phyloP scores from a whole-genome alignment of 2,113 vertebrate genomes.

The Sprattus sprattus region DNA sequence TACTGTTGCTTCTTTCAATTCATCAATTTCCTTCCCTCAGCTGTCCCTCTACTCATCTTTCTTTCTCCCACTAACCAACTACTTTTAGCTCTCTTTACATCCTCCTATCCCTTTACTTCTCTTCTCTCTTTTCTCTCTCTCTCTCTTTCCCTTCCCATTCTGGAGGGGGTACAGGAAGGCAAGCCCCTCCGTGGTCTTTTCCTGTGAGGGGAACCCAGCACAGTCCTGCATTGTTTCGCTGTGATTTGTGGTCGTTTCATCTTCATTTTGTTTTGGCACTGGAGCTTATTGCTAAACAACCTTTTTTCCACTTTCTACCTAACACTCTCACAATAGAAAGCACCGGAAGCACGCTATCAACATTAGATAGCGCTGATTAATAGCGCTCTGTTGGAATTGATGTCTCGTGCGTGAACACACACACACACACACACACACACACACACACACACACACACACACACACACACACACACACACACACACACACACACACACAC shows the following conservation, averaged over 20 bases:
- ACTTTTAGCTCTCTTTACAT: too few species aligned
- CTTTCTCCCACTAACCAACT: too few species aligned
- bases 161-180: conserved; percentile 57
- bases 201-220: conserved; percentile 61
- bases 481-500: too few species aligned
- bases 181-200: conserved; percentile 65
- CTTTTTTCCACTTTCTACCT: conserved; percentile 10
- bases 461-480: too few species aligned
- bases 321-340: conserved; percentile 38
- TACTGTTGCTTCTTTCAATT: too few species aligned
- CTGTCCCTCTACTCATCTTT: too few species aligned
- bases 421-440: too few species aligned
- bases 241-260: conserved; percentile 51
- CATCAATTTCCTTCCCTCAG: too few species aligned
- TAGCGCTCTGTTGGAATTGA: neutral
- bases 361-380: conserved; percentile 19
- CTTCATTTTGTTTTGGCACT: conserved; percentile 56
- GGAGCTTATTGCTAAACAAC: neutral
- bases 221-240: conserved; percentile 63
- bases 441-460: too few species aligned
- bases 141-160: neutral
- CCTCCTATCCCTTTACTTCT: neutral
- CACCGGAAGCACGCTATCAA: conserved; percentile 23
- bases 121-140: neutral
- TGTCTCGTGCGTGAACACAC: neutral